phyloP scores from a whole-genome alignment of 2,797 vertebrate species.

The Varecia variegata region DNA sequence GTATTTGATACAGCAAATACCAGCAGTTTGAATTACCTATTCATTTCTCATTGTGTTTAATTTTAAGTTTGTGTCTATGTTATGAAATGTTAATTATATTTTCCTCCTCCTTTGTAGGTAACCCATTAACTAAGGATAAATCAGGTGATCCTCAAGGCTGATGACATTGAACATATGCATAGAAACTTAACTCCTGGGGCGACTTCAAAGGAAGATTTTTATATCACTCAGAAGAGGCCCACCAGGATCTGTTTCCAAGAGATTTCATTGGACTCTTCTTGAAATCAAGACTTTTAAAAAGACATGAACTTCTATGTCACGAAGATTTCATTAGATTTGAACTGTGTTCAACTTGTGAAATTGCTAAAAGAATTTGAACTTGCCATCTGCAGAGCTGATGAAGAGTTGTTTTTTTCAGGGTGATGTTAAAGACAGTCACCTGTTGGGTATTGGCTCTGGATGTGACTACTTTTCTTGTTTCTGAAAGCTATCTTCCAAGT shows the following conservation, averaged over 20 bases:
- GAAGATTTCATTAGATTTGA: constrained; percentile 77
- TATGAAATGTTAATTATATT: constrained; percentile 73
- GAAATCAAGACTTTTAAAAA: constrained; percentile 78
- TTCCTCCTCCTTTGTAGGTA: constrained; percentile 84
- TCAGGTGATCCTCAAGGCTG: constrained; percentile 77
- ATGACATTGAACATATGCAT: constrained; percentile 66
- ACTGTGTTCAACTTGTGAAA: constrained; percentile 77
- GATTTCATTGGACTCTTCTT: constrained; percentile 75
- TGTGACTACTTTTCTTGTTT: constrained; percentile 69
- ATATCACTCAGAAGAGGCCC: constrained; percentile 68
- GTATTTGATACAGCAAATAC: background rate
- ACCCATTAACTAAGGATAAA: constrained; percentile 84
- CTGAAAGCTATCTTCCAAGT: constrained; percentile 72
- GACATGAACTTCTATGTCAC: constrained; percentile 75
- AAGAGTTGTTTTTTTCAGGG: constrained; percentile 30
- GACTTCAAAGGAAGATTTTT: constrained; percentile 80
- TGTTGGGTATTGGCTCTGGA: constrained; percentile 60
- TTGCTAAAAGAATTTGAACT: constrained; percentile 74
- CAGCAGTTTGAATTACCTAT: background rate
- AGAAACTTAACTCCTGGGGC: constrained; percentile 75
- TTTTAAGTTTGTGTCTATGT: background rate
- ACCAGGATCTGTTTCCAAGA: constrained; percentile 74
- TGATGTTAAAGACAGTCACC: constrained; percentile 72
- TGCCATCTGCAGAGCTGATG: constrained; percentile 60
- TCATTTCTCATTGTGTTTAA: constrained; percentile 42